Evolutionary conservation across 2,888 invertebrate genomes (phyloP).

Genomic region (Plebejus anna): DNA sequence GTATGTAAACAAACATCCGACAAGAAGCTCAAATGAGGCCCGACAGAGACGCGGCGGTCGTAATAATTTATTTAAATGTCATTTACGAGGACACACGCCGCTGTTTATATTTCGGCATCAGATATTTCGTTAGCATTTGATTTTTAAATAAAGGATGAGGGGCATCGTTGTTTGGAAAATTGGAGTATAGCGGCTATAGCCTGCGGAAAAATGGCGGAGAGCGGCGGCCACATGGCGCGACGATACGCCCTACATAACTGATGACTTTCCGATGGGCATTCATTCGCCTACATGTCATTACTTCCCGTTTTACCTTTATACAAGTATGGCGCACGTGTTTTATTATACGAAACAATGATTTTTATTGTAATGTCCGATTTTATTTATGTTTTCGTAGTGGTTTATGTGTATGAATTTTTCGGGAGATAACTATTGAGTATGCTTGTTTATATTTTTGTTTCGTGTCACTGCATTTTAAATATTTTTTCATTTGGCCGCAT

Average conservation of each 20-base stretch:
- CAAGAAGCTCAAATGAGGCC: slow-evolving; percentile 15
- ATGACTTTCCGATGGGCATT: slow-evolving; percentile 78
- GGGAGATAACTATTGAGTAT: neutral
- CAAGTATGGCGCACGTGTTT: slow-evolving; percentile 36
- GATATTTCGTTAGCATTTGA: slow-evolving; percentile 47
- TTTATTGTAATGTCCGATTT: slow-evolving; percentile 28
- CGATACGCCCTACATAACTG: slow-evolving; percentile 75
- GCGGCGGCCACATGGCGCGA: slow-evolving; percentile 70
- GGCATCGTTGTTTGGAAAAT: slow-evolving; percentile 63
- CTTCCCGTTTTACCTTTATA: slow-evolving; percentile 36
- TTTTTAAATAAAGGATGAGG: slow-evolving; percentile 58
- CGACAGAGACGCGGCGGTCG: neutral
- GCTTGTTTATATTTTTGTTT: neutral
- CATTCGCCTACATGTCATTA: slow-evolving; percentile 57
- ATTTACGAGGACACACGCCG: slow-evolving; percentile 15
- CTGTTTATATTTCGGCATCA: slow-evolving; percentile 30
- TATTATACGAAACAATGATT: slow-evolving; percentile 27
- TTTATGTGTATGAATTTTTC: neutral
- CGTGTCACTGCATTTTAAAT: neutral
- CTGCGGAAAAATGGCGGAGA: slow-evolving; percentile 69
- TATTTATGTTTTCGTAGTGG: slow-evolving; percentile 22
- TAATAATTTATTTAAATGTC: slow-evolving; percentile 28
- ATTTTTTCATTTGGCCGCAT: neutral
- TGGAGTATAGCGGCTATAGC: slow-evolving; percentile 69
- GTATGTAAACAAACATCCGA: slow-evolving; percentile 9